Conservation (phyloP, 2,113 vertebrate genomes). For the Ramphastos sulfuratus region DNA sequence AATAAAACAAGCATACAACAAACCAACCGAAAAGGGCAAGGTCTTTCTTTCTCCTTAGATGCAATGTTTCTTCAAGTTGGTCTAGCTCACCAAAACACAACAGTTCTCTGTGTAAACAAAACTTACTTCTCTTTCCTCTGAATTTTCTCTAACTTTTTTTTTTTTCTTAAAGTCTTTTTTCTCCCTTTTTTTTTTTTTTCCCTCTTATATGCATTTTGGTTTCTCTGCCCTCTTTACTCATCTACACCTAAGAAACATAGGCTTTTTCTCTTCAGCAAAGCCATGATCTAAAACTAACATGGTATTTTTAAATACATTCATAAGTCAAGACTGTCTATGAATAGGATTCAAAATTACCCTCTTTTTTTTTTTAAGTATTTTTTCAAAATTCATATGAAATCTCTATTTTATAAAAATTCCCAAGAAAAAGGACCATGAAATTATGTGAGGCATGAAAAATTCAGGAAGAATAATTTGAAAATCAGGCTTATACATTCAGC, state of each 20-base stretch:
- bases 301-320: background rate
- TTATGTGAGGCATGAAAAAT: background rate
- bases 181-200: background rate
- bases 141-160: background rate
- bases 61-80: background rate
- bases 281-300: background rate
- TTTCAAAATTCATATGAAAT: background rate
- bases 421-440: background rate
- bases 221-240: background rate
- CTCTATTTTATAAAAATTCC: background rate
- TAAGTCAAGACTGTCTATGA: background rate
- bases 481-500: slow-evolving; percentile 7
- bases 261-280: background rate
- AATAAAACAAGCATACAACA: background rate
- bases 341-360: background rate
- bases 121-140: background rate
- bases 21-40: background rate
- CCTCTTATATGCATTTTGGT: background rate
- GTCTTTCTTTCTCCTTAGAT: background rate
- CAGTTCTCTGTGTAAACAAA: background rate
- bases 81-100: background rate
- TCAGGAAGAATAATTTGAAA: slow-evolving; percentile 27
- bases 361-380: background rate
- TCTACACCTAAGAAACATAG: background rate
- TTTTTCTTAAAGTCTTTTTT: background rate